Conservation (phyloP, 2,888 invertebrate genomes). For the Eilema depressum region DNA sequence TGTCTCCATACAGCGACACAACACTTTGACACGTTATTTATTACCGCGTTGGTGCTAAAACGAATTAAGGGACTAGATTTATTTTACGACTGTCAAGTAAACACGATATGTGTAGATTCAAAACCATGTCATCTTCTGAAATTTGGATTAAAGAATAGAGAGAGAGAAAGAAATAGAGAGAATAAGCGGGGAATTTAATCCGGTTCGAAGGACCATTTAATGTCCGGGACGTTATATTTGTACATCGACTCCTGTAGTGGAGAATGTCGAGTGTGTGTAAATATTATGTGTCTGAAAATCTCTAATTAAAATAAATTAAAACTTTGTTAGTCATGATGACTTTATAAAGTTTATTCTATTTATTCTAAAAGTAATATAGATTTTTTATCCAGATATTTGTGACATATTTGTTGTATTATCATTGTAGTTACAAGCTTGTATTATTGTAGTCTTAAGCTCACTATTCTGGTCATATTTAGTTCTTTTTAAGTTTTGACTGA, state of each 20-base stretch:
- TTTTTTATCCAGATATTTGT: neutral
- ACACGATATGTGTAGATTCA: neutral
- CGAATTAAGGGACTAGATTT: conserved; percentile 19
- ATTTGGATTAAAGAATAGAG: no score
- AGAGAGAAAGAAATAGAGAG: no score
- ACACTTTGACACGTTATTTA: conserved; percentile 33
- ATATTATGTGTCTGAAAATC: neutral
- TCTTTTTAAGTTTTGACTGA: conserved; percentile 29
- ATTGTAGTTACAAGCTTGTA: neutral
- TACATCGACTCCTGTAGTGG: no score
- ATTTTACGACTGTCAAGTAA: conserved; percentile 11
- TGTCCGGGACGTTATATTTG: no score
- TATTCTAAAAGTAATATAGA: neutral
- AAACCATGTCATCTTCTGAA: neutral
- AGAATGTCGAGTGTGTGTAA: no score
- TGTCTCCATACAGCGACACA: conserved; percentile 22
- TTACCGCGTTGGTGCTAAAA: conserved; percentile 17
- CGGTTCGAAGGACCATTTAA: no score
- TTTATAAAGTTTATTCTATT: no score
- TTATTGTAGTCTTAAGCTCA: conserved; percentile 32
- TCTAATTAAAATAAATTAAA: neutral
- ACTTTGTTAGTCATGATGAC: neutral
- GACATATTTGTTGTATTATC: neutral
- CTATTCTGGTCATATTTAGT: conserved; percentile 52
- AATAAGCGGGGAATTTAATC: no score